phyloP scores from a whole-genome alignment of 2,797 vertebrate genomes.

The Pangasius mekongensis region DNA sequence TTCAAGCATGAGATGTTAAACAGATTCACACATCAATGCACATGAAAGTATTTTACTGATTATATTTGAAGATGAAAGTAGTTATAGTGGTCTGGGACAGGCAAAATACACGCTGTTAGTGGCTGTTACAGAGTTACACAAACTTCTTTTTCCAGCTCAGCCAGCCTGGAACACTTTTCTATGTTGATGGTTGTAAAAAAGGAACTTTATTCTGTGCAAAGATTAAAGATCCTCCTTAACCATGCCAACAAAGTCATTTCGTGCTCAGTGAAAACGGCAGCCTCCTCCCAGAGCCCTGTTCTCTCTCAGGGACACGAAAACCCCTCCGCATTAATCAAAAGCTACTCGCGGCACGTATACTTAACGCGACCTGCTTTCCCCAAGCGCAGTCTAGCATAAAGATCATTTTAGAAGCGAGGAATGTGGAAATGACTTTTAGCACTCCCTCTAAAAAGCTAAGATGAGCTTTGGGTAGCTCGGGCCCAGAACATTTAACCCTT shows the following conservation, averaged over 20 bases:
- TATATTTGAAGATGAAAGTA: not conserved
- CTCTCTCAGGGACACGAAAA: slow-evolving; percentile 25
- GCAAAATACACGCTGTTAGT: not conserved
- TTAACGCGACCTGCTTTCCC: slow-evolving; percentile 17
- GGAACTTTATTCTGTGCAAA: not conserved
- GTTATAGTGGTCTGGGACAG: not conserved
- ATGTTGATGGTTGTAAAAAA: not conserved
- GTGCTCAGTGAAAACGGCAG: slow-evolving; percentile 19
- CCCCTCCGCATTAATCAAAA: slow-evolving; percentile 50
- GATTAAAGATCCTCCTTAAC: slow-evolving; percentile 33
- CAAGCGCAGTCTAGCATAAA: slow-evolving; percentile 32
- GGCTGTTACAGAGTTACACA: not conserved
- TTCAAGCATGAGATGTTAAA: not conserved
- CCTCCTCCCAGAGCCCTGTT: slow-evolving; percentile 23
- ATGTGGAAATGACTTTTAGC: slow-evolving; percentile 29
- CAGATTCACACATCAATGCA: not conserved
- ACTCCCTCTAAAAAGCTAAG: not conserved
- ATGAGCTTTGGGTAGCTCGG: slow-evolving; percentile 38
- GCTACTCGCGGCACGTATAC: slow-evolving; percentile 14
- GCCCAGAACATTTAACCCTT: slow-evolving; percentile 27
- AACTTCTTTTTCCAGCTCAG: not conserved
- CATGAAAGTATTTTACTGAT: not conserved
- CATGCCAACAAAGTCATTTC: slow-evolving; percentile 42
- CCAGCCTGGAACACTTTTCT: not conserved
- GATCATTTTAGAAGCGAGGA: slow-evolving; percentile 15